A percentile compares a stretch with the other conserved stretches of the same genome.
phyloP scores from a whole-genome alignment of 92 coral and sea anemone species.

The Umimayanthus chanpuru region DNA sequence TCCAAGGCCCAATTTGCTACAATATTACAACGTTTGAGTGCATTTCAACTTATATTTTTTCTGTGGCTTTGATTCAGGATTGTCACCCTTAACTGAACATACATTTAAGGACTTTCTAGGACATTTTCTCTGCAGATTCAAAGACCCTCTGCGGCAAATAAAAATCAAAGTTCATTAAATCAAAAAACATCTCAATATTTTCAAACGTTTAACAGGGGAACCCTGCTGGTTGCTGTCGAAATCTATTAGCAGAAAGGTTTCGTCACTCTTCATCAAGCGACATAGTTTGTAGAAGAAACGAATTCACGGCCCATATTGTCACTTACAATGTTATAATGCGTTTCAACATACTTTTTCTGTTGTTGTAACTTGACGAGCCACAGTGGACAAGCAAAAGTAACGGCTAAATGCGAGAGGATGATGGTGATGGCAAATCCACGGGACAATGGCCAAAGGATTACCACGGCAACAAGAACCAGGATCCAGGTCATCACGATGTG shows the following conservation, averaged over 20 bases:
- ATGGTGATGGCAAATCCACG: constrained; percentile 71
- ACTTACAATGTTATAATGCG: neutral
- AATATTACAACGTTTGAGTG: too few species aligned
- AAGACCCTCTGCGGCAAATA: too few species aligned
- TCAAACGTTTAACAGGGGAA: too few species aligned
- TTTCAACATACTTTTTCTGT: constrained; percentile 79
- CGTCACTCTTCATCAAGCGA: neutral
- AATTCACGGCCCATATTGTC: neutral
- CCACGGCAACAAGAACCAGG: constrained; percentile 62
- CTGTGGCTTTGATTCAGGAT: constrained; percentile 58
- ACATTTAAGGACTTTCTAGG: too few species aligned
- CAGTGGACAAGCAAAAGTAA: constrained; percentile 83
- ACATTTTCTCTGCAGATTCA: too few species aligned
- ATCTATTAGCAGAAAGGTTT: too few species aligned
- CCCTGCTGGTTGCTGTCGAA: too few species aligned
- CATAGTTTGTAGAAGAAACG: too few species aligned
- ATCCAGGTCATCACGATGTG: constrained; percentile 74
- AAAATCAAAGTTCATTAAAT: too few species aligned
- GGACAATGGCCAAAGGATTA: constrained; percentile 76
- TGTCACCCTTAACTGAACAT: too few species aligned
- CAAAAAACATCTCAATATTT: too few species aligned
- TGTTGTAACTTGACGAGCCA: constrained; percentile 89
- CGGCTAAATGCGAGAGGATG: constrained; percentile 73
- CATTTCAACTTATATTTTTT: constrained; percentile 70
- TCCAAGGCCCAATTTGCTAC: neutral